Conservation (phyloP, 35 echinoderm and acorn worm species). For the Apostichopus californicus region DNA sequence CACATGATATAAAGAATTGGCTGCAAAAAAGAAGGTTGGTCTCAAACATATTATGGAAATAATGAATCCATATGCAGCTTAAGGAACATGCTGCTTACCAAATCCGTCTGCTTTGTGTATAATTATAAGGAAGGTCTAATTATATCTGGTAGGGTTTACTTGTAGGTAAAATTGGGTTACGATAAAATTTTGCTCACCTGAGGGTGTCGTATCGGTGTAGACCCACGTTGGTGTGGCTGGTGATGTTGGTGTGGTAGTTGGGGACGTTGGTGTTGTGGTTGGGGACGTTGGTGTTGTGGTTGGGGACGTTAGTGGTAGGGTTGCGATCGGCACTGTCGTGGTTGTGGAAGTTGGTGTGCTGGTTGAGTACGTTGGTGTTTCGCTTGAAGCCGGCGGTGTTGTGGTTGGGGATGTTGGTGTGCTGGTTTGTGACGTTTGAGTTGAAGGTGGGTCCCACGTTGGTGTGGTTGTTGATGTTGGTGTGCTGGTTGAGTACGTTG, state of each 20-base stretch:
- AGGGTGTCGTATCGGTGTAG: background rate
- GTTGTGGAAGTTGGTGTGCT: too few relatives aligned
- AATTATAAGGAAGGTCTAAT: background rate
- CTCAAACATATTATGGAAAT: background rate
- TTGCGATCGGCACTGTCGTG: background rate
- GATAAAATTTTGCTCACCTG: too few relatives aligned
- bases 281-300: background rate
- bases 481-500: too few relatives aligned
- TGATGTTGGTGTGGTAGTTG: background rate
- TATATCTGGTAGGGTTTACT: too few relatives aligned
- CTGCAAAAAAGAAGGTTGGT: background rate
- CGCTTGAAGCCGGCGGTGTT: background rate
- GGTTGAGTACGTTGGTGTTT: background rate
- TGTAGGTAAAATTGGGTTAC: too few relatives aligned
- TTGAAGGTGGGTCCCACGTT: background rate
- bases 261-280: background rate
- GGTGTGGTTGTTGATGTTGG: too few relatives aligned
- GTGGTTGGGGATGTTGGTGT: background rate
- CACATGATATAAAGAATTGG: too few relatives aligned
- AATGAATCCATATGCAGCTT: slow-evolving; percentile 14
- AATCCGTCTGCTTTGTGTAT: slow-evolving; percentile 13
- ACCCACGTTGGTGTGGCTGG: background rate
- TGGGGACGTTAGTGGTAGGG: background rate
- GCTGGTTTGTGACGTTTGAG: background rate
- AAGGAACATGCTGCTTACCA: slow-evolving; percentile 13